These are phyloP conservation scores for Rhagonycha fulva DNA, from an alignment of 2,888 invertebrate genomes.

Conservation along the genomic window DNA sequence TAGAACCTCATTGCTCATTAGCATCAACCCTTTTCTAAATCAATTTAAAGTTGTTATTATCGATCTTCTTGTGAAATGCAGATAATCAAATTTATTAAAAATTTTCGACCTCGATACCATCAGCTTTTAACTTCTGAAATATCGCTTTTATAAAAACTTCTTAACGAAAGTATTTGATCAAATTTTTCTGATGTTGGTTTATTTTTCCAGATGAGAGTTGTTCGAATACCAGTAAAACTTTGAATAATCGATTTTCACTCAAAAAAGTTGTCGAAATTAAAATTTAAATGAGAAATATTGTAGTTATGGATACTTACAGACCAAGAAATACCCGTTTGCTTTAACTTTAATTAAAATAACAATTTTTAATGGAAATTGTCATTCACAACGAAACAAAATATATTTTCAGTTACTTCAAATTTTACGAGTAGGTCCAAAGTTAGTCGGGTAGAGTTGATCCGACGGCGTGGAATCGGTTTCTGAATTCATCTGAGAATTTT, in stretches of 20 bases:
- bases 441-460: background rate
- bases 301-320: too few species aligned
- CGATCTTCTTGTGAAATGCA: background rate
- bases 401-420: background rate
- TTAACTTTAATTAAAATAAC: background rate
- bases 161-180: background rate
- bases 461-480: background rate
- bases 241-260: background rate
- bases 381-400: background rate
- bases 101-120: background rate
- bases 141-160: background rate
- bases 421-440: background rate
- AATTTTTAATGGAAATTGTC: background rate
- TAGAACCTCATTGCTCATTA: background rate
- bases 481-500: background rate
- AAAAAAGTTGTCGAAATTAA: background rate
- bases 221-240: background rate
- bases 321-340: background rate
- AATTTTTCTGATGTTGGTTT: background rate
- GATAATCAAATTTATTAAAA: background rate
- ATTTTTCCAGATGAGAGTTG: background rate
- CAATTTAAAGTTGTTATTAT: background rate
- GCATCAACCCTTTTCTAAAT: slow-evolving; percentile 2
- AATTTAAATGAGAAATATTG: background rate
- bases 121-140: background rate